Base-by-base conservation (phyloP, 1,140 invertebrate genomes). In the Halyomorpha halys region DNA sequence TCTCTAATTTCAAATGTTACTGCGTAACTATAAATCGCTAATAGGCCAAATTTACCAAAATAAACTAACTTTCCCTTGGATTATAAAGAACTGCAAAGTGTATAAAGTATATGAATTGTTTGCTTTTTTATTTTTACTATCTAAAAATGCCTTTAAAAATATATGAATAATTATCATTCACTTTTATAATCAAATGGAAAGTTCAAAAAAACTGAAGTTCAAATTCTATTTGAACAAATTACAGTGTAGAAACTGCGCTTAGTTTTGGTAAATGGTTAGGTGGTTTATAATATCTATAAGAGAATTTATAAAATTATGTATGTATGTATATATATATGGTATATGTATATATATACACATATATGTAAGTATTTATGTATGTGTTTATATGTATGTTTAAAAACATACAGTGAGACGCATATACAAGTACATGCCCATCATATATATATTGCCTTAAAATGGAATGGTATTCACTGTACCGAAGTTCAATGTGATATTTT, bases 241-340 rank as follows among this genome's bases (percentile, higher is more conserved):
- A 25, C 23, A 62, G 25, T 39, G 39, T 23, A 54, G 34, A 63
- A 47, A 53, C 61, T 47, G 44, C 25, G 54, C 39, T 59, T 64
- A 59, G 63, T 64, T 64, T 65, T 65, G 64, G 64, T 65, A 65
- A 65, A 65, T 53, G 63, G 63, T 64, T 64, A 65, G 64, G 56
- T 65, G 64, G 64, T 65, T 65, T 65, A 65, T 65, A 44, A 65
- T 65, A 65, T 61, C 59, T 51, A n/a, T 65, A 65, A 65, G 59
- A 65, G 34, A 65, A 60, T 53, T 59, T 18, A 56, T 23, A 56
- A 39, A 39, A 11, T 39, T 39, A 39, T 39, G 13, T 39, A 39
- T 39, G 13, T 39, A 13, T 39, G 13, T 39, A 39, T 39, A 39
- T 39, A 39, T 39, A 13, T 39, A 39, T n/a, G n/a, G n/a, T n/a